Evolutionary conservation across 2,113 vertebrate genomes (phyloP), one percentile per base, ranked within the genome.

Genomic region (Tricholaema leucomelas): DNA sequence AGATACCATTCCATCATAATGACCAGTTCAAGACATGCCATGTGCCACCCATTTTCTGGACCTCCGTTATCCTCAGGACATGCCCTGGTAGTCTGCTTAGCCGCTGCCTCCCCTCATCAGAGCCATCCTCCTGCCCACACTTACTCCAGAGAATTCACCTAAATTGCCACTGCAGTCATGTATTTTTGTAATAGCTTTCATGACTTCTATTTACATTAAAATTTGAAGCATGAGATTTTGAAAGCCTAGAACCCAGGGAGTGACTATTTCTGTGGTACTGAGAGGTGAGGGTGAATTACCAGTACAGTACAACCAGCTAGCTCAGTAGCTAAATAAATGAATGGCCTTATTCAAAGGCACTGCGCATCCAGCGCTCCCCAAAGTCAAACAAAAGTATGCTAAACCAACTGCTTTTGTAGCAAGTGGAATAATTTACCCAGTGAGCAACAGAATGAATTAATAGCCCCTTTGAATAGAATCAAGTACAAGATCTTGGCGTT

Each of bases 401-500:
- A 89, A 89, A 89, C 59, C 85, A 82, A 70, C 82, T 87, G 79
- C 91, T 92, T 91, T 89, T 94, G 87, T 85, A 74, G 58, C 69
- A 81, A 95, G 78, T 67, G 69, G 85, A 91, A 94, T 95, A 85
- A 87, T 92, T 85, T 85, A 87, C 71, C 84, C 91, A 89, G 78
- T 5, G 67, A 93, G 91, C 56, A 70, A 42, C 60, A 77, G 72
- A 75, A 66, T 38, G 71, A 91, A 91, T 87, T 92, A 92, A 93
- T 52, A 94, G 72, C 36, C 56, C 48, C 85, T 81, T 54, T 92
- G 79, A 92, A 70, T 35, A 52, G 81, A 80, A 69, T 10, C 0
- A 4, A 74, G 74, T 64, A 58, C 81, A 93, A 82, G 93, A 93
- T 85, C 77, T 85, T 80, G 56, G 86, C 78, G 35, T 92, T 85